A percentile compares a stretch with the other conserved stretches of the same genome.
These are phyloP conservation scores for Sebastes itinus DNA, from an alignment of 2,797 vertebrate genomes.

Conservation along the genomic window DNA sequence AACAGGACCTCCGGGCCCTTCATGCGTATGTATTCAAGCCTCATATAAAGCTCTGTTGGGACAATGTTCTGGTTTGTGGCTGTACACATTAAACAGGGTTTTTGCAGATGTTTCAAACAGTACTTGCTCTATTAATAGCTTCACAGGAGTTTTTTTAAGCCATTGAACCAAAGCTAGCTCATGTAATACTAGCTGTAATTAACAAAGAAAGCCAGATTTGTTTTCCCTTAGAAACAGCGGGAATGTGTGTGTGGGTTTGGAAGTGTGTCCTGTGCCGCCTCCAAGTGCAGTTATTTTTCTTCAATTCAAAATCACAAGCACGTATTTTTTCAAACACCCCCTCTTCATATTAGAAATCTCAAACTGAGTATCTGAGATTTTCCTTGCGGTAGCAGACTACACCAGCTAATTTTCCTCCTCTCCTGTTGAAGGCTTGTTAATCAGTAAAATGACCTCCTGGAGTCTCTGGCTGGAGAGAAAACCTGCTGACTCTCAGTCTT, in stretches of 20 bases:
- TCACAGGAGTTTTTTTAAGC: slow-evolving; percentile 10
- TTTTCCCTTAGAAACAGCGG: slow-evolving; percentile 13
- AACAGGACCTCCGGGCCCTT: slow-evolving; percentile 83
- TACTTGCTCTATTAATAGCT: slow-evolving; percentile 59
- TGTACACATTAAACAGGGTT: not conserved
- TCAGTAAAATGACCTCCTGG: slow-evolving; percentile 21
- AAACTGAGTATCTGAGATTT: not conserved
- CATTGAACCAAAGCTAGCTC: slow-evolving; percentile 8
- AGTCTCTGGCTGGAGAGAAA: slow-evolving; percentile 13
- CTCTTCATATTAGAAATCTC: slow-evolving; percentile 3
- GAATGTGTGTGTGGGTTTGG: not conserved
- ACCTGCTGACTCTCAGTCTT: slow-evolving; percentile 18
- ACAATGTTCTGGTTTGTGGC: not conserved
- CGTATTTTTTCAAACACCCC: not conserved
- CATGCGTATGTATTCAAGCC: slow-evolving; percentile 81
- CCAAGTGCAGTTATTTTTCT: not conserved
- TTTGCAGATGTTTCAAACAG: not conserved
- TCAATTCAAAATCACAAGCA: not conserved
- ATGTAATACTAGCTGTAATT: slow-evolving; percentile 38
- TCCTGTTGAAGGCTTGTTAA: slow-evolving; percentile 23
- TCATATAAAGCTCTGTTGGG: not conserved
- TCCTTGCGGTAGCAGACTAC: not conserved
- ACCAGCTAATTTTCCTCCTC: not conserved
- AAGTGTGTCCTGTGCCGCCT: not conserved
- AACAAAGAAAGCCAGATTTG: slow-evolving; percentile 41